Evolutionary conservation across 2,113 vertebrate species (phyloP), one percentile per base, ranked within the genome.

Genomic region (Sceloporus undulatus): DNA sequence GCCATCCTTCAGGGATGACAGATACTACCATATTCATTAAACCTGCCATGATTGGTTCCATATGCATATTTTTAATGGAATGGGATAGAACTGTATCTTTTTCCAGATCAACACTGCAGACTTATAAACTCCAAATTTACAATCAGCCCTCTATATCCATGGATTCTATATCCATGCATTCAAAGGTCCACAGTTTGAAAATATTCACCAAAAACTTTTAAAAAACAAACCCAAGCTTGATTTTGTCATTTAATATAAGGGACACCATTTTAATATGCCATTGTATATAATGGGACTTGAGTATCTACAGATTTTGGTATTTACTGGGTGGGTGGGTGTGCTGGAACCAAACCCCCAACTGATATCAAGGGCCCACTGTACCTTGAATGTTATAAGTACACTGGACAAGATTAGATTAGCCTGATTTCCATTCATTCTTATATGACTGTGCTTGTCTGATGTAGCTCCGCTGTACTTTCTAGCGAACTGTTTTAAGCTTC

Each of bases 1-100:
- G 70, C 83, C 62, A 87, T 96, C 86, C 71, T 75, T 96, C 92
- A 95, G 79, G 77, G 86, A 23, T 95, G 94, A 95, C 91, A 95
- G 91, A 87, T 25, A 2, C 34, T 90, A 85, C 23, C 65, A 70
- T 84, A 85, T 87, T 95, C 78, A 82, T 94, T 94, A 95, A 92
- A 79, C 85, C 75, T 93, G 87, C 25, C 86, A 83, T 86, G 92
- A 87, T 27, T 5, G 29, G 25, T 81, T 85, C 2, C 48, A 25
- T 18, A 13, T 34, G 40, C 54, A 85, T 48, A n/a, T 6, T 90
- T 91, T 94, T 90, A 71, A 85, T 73, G 91, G n/a, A 75, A 75
- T 8, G 82, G 56, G 14, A 91, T 77, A 78, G 42, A 52, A 77
- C 38, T 59, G 71, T 40, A 59, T 59, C 59, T 65, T 82, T 76